A percentile compares a stretch with the other conserved stretches of the same genome.
These are phyloP conservation scores for Paramacrobiotus metropolitanus DNA, from an alignment of 1,140 invertebrate species.

Conservation along the genomic window DNA sequence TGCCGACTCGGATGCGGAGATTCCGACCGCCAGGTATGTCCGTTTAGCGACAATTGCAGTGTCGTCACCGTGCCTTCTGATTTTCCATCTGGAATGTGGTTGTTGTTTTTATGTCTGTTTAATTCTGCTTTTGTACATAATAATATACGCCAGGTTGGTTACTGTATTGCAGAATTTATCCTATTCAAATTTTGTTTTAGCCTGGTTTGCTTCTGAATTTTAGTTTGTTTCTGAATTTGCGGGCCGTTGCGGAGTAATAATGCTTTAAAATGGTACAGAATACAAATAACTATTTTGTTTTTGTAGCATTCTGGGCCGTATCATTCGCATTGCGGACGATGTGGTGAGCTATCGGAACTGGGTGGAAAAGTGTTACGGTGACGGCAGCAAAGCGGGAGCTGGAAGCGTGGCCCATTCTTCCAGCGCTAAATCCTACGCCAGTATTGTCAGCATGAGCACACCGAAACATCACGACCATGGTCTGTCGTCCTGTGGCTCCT, in stretches of 20 bases:
- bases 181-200: too few species aligned
- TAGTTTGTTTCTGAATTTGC: too few species aligned
- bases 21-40: not conserved
- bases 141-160: too few species aligned
- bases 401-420: not conserved
- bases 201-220: too few species aligned
- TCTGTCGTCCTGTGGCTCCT: not conserved
- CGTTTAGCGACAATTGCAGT: too few species aligned
- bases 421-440: not conserved
- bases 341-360: conserved; percentile 58
- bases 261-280: too few species aligned
- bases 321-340: conserved; percentile 73
- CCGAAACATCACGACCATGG: not conserved
- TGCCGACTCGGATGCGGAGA: not conserved
- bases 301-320: conserved; percentile 49
- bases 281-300: conserved; percentile 5
- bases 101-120: too few species aligned
- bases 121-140: too few species aligned
- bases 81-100: too few species aligned
- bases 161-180: too few species aligned
- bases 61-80: too few species aligned
- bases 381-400: not conserved
- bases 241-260: too few species aligned
- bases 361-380: conserved; percentile 20
- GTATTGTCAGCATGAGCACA: not conserved